Base-by-base conservation (phyloP, 2,797 vertebrate genomes). In the Anas bahamensis region DNA sequence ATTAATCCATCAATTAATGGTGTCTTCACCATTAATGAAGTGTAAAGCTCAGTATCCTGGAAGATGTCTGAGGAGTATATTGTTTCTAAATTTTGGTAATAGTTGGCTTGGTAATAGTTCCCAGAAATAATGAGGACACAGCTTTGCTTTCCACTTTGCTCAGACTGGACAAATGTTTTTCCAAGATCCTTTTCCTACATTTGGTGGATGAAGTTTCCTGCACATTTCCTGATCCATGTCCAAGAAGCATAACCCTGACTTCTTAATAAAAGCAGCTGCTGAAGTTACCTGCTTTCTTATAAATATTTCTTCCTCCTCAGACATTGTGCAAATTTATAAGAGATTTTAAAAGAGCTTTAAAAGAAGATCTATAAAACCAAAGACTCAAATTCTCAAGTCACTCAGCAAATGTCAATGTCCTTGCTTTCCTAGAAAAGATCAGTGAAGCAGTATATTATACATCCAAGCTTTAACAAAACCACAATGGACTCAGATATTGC, bases 381-480 rank as follows among this genome's bases (percentile, higher is more conserved):
- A 73, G 44, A 41, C 61, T 64, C 31, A 83, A 7, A 39, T 35
- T 74, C 26, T 18, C 13, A 68, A 31, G 21, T 42, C 19, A 41
- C 59, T 77, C 69, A 86, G 26, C 64, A 82, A 69, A 83, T 31
- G 19, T 64, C 4, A 0, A 31, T 88, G 35, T 60, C 61, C 78
- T 84, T 92, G n/a, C 42, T 89, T 91, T 94, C 89, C 17, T 78
- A 96, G 94, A 91, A 95, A 93, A 96, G 86, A 42, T 53, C 60
- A 35, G 83, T 98, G 83, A 97, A 96, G 66, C 53, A 53, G 42
- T 85, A 95, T 19, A 23, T 97, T 18, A 39, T 73, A 31, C 96
- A 98, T 83, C 91, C 97, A n/a, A 55, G 89, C 66, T 97, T 97
- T 83, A 95, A 97, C n/a, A 66, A 73, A 70, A 83, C 55, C 29